A percentile compares a stretch with the other conserved stretches of the same genome.
Conservation (phyloP, 1,140 invertebrate species). For the Onthophagus taurus region DNA sequence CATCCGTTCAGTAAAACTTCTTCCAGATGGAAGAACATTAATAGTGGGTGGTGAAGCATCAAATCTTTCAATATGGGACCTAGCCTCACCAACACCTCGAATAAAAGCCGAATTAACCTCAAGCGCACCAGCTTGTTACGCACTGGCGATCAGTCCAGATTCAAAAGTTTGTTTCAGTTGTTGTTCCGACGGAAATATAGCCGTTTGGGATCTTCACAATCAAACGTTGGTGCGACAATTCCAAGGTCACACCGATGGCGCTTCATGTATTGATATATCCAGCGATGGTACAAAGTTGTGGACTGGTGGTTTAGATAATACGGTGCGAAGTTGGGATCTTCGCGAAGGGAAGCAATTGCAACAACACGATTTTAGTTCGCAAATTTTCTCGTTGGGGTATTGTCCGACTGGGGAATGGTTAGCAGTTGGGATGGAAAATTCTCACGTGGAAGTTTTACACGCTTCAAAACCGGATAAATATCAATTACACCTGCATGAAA, state of each 20-base stretch:
- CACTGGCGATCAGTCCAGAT: slow-evolving; percentile 80
- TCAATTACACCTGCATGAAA: slow-evolving; percentile 95
- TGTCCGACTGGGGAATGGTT: slow-evolving; percentile 97
- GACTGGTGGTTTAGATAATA: slow-evolving; percentile 95
- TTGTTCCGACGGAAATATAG: slow-evolving; percentile 94
- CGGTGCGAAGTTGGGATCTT: slow-evolving; percentile 87
- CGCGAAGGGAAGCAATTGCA: slow-evolving; percentile 79
- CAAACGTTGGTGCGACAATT: slow-evolving; percentile 87
- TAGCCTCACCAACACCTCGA: slow-evolving; percentile 76
- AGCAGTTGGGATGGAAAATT: slow-evolving; percentile 98
- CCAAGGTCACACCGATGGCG: slow-evolving; percentile 90
- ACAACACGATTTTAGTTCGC: slow-evolving; percentile 81
- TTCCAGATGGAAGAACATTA: slow-evolving; percentile 82
- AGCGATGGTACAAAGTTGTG: slow-evolving; percentile 90
- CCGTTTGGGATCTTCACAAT: slow-evolving; percentile 94
- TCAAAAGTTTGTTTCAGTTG: slow-evolving; percentile 95
- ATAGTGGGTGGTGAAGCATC: slow-evolving; percentile 89
- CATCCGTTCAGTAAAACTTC: slow-evolving; percentile 81
- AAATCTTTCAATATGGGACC: slow-evolving; percentile 84
- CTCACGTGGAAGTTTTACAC: slow-evolving; percentile 94
- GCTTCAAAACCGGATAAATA: slow-evolving; percentile 94
- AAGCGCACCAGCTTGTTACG: slow-evolving; percentile 86
- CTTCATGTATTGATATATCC: slow-evolving; percentile 94
- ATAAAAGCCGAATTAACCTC: slow-evolving; percentile 91
- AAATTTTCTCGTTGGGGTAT: slow-evolving; percentile 93